Evolutionary conservation across 2,888 invertebrate genomes (phyloP), one percentile per base, ranked within the genome.

Genomic region (Ischnura elegans): DNA sequence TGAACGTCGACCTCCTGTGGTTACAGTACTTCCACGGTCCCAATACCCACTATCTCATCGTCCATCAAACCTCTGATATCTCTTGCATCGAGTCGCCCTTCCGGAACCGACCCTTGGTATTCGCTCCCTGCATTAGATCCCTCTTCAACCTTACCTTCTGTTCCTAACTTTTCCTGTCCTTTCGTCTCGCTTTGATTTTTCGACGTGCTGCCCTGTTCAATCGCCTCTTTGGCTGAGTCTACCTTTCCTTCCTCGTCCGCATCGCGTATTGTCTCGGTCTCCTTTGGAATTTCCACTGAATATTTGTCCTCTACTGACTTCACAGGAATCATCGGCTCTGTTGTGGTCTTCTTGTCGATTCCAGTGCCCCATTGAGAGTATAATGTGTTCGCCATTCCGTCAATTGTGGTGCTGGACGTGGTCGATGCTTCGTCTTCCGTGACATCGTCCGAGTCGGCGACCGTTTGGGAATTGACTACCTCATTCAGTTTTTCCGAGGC

Each of bases 1-100:
- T 97, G 97, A 94, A 97, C 97, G 94, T 98, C 97, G 94, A 97
- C 97, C 95, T 98, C 97, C 86, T 13, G 36, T 36, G 36, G 45
- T 90, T 66, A 90, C 61, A 90, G 43, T 90, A 97, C 97, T 45
- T 95, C 94, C 4, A 94, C 93, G 0, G 95, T 94, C 55, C 95
- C 94, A 87, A 95, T 95, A 19, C 87, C 94, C 1, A 94, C 42
- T 21, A 94, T 94, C 90, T 95, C 94, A 1, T 94, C 94, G 25
- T 94, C 94, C 55, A 95, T 95, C 2, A 87, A 94, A 0, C 94
- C 94, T 2, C 43, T 43, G 13, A 25, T 61, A 42, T n/a, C 0
- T 16, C 66, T 45, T 46, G 21, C 5, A 43, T 2, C 8, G n/a
- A n/a, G 43, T 21, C 66, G 0, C 5, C 36, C 42, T 25, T 10